Evolutionary conservation across 2,888 invertebrate species (phyloP), one percentile per base, ranked within the genome.

Genomic region (Papilio demoleus): DNA sequence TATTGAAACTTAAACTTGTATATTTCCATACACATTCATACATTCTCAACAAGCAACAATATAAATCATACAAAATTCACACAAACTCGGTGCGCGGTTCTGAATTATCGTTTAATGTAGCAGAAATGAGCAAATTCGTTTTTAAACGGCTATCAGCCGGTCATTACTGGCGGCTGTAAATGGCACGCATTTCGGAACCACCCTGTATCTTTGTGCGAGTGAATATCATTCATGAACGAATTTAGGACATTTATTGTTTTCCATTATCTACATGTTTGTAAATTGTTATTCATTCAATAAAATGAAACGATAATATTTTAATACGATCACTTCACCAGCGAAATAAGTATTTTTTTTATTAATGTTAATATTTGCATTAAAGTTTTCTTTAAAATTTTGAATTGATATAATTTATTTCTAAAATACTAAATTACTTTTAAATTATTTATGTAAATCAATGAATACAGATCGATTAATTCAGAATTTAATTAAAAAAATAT

Each of bases 91-190:
- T n/a, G n/a, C n/a, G n/a, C n/a, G n/a, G n/a, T n/a, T n/a, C n/a
- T n/a, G n/a, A 88, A 83, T 85, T 83, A 88, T 89, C 89, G 90
- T 86, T 88, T 85, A 93, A 93, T 93, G 93, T 93, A 90, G 80
- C 86, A 90, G 92, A 92, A 93, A 88, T 92, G 93, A 93, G 92
- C 93, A 93, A 93, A 93, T 93, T 93, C 92, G 92, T 93, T 93
- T 93, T 92, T 93, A 93, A 93, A 93, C 90, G 92, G 89, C 91
- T 89, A 92, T 92, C 92, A 91, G 90, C 79, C 89, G 90, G 91
- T 92, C 92, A 92, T 92, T 92, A 92, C 82, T 85, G 85, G 86
- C 79, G 81, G 76, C 81, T 82, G 81, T 85, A 88, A 88, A 88
- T 88, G 85, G 86, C 59, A 67, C 67, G 67, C 67, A 59, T 17